Evolutionary conservation across 1,140 invertebrate species (phyloP).

Genomic region (Aplysia californica): DNA sequence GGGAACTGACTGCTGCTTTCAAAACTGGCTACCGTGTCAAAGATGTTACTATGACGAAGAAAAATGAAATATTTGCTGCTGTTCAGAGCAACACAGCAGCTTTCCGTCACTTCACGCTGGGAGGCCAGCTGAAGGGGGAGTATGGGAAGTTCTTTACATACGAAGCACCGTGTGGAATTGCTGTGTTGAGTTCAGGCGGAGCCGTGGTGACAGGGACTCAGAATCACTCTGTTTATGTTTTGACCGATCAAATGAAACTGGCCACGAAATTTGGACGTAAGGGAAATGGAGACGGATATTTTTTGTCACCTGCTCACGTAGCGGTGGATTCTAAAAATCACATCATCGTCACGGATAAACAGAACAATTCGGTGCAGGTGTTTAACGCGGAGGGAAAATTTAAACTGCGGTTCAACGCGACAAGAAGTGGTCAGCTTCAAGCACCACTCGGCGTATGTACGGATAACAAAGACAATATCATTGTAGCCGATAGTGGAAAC

Average conservation of each 20-base stretch:
- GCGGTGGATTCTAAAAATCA: slow-evolving; percentile 53
- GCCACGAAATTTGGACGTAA: slow-evolving; percentile 96
- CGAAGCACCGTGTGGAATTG: slow-evolving; percentile 58
- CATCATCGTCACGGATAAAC: slow-evolving; percentile 57
- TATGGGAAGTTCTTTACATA: slow-evolving; percentile 55
- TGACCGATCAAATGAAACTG: slow-evolving; percentile 97
- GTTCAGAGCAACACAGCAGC: slow-evolving; percentile 50
- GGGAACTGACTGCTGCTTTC: slow-evolving; percentile 47
- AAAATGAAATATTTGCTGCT: slow-evolving; percentile 53
- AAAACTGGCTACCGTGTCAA: slow-evolving; percentile 49
- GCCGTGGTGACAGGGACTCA: slow-evolving; percentile 71
- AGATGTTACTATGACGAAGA: slow-evolving; percentile 49
- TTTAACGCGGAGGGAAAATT: slow-evolving; percentile 56
- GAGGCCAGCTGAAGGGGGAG: slow-evolving; percentile 45
- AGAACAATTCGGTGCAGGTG: slow-evolving; percentile 59
- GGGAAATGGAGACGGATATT: slow-evolving; percentile 83
- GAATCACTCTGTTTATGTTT: slow-evolving; percentile 94
- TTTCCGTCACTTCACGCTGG: slow-evolving; percentile 48
- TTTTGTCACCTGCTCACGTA: slow-evolving; percentile 50
- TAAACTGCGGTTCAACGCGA: slow-evolving; percentile 51
- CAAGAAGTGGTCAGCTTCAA: slow-evolving; percentile 77
- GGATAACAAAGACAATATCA: slow-evolving; percentile 95
- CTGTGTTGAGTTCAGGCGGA: slow-evolving; percentile 43
- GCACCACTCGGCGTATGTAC: slow-evolving; percentile 98
- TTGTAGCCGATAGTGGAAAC: slow-evolving; percentile 97